A percentile compares a stretch with the other conserved stretches of the same genome.
Evolutionary conservation across 2,888 invertebrate species (phyloP).

Genomic region (Cosmorhoe ocellata): DNA sequence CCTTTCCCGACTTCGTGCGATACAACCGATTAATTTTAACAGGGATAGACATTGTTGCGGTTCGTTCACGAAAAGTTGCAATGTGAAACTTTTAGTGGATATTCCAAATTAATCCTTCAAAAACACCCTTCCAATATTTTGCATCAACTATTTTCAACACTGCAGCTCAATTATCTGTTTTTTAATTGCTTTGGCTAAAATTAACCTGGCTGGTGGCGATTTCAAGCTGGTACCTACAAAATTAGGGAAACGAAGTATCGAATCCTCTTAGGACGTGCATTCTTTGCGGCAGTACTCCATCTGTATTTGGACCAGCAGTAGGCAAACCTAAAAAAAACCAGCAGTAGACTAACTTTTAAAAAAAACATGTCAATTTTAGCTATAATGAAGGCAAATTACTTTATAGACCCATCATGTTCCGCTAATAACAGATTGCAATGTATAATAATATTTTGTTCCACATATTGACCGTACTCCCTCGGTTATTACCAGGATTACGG

Average conservation of each 20-base stretch:
- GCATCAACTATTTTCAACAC: slow-evolving; percentile 3
- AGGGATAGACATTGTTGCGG: slow-evolving; percentile 31
- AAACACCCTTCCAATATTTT: slow-evolving; percentile 9
- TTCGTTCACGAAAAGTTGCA: slow-evolving; percentile 26
- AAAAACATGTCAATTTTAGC: not conserved
- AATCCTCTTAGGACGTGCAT: too few species aligned
- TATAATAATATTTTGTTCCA: slow-evolving; percentile 24
- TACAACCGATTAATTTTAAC: slow-evolving; percentile 33
- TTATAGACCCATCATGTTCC: not conserved
- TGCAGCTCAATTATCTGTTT: slow-evolving; percentile 10
- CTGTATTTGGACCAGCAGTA: too few species aligned
- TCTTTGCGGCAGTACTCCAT: too few species aligned
- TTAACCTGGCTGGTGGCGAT: not conserved
- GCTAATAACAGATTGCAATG: slow-evolving; percentile 12
- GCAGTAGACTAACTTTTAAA: too few species aligned
- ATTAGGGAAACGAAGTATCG: too few species aligned
- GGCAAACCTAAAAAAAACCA: too few species aligned
- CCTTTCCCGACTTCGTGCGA: slow-evolving; percentile 32
- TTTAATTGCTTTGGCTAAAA: slow-evolving; percentile 4
- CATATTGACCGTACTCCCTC: slow-evolving; percentile 44
- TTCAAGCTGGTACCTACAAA: not conserved
- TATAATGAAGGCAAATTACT: too few species aligned
- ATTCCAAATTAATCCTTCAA: slow-evolving; percentile 21
- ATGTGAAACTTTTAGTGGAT: slow-evolving; percentile 14
- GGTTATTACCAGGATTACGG: slow-evolving; percentile 45